Conservation (phyloP, 2,888 invertebrate genomes). For the Acanthosepion lycidas region DNA sequence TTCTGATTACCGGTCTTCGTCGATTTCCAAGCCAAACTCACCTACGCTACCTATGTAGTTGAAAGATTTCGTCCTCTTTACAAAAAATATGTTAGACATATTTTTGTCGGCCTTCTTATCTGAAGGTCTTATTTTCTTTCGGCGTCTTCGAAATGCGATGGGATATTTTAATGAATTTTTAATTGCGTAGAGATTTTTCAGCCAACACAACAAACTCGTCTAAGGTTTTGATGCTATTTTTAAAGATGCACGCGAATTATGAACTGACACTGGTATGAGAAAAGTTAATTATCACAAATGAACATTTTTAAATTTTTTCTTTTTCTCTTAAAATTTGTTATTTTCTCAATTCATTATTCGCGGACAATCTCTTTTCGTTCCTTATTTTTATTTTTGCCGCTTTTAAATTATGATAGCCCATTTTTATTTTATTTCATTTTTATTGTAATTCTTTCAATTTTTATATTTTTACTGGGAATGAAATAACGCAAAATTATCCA, state of each 20-base stretch:
- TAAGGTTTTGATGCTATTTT: neutral
- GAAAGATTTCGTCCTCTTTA: neutral
- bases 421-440: slow-evolving; percentile 1
- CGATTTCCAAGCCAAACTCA: neutral
- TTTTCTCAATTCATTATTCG: neutral
- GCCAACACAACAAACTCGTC: neutral
- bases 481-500: slow-evolving; percentile 15
- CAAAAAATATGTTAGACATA: neutral
- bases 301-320: neutral
- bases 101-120: neutral
- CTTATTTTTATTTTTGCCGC: neutral
- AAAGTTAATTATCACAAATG: slow-evolving; percentile 18
- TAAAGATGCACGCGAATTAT: neutral
- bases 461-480: neutral
- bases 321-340: neutral
- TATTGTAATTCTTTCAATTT: neutral
- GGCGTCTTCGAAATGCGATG: neutral
- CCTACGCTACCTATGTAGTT: neutral
- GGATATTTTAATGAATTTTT: neutral
- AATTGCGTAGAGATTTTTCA: neutral
- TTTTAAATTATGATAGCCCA: neutral
- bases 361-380: neutral
- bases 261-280: slow-evolving; percentile 7
- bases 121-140: neutral
- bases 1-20: neutral